Conservation (phyloP, 2,797 vertebrate genomes). For the Neomorphus geoffroyi region DNA sequence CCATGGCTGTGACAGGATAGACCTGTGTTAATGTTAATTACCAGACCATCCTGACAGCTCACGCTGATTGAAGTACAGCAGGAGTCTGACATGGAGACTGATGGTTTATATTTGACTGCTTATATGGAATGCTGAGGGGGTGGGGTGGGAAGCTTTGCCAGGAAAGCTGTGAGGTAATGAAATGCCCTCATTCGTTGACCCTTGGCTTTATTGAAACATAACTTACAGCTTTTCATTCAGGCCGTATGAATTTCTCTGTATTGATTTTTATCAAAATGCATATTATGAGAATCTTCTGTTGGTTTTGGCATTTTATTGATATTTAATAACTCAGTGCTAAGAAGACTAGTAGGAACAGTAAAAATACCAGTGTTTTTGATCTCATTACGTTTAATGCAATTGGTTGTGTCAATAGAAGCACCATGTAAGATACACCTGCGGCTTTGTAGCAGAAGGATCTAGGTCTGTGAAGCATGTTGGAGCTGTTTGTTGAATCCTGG, state of each 20-base stretch:
- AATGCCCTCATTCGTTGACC: constrained; percentile 1
- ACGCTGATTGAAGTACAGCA: constrained; percentile 18
- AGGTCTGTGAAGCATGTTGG: not conserved
- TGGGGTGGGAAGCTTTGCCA: not conserved
- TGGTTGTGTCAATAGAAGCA: not conserved
- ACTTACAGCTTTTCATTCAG: not conserved
- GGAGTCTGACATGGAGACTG: constrained; percentile 22
- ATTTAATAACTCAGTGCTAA: not conserved
- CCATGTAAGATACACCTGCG: rapidly evolving
- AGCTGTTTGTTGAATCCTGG: constrained; percentile 1
- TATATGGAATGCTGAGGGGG: not conserved
- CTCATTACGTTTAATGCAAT: not conserved
- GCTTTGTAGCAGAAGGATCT: not conserved
- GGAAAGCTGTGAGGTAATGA: not conserved
- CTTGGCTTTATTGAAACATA: not conserved
- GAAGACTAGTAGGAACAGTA: not conserved
- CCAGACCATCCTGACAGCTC: not conserved
- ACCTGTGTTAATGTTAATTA: not conserved
- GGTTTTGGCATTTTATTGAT: not conserved
- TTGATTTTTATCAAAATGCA: not conserved
- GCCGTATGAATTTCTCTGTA: not conserved
- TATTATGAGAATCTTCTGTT: not conserved
- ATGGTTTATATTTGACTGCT: not conserved
- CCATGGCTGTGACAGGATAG: not conserved
- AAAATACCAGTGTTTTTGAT: not conserved